Evolutionary conservation across 2,888 invertebrate species (phyloP).

Genomic region (Blastobasis adustella): DNA sequence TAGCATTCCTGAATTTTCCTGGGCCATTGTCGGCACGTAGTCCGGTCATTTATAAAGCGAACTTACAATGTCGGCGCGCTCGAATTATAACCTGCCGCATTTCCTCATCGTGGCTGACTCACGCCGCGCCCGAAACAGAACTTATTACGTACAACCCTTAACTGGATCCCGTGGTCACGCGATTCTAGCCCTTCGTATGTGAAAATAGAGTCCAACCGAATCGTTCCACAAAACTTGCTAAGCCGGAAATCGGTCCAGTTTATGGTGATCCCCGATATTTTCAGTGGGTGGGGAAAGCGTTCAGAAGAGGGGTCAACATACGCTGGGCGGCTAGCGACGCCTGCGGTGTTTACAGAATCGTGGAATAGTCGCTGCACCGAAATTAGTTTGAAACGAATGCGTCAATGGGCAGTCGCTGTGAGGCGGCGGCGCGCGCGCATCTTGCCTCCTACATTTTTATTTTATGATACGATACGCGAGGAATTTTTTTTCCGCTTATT

Average conservation of each 20-base stretch:
- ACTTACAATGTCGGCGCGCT: constrained; percentile 64
- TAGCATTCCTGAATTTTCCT: too few relatives aligned
- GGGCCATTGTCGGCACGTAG: too few relatives aligned
- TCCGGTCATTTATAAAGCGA: constrained; percentile 55
- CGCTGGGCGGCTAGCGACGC: constrained; percentile 39
- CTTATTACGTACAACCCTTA: constrained; percentile 54
- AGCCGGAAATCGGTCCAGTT: constrained; percentile 32
- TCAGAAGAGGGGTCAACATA: constrained; percentile 22
- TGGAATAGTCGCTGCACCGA: constrained; percentile 71
- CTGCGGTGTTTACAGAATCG: constrained; percentile 69
- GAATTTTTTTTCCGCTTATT: constrained; percentile 51
- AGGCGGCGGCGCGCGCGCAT: constrained; percentile 44
- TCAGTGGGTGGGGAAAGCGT: not conserved
- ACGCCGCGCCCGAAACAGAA: constrained; percentile 67
- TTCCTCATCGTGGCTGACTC: constrained; percentile 67
- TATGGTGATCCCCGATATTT: constrained; percentile 32
- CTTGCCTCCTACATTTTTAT: constrained; percentile 57
- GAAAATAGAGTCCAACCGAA: constrained; percentile 15
- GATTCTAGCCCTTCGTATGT: constrained; percentile 22
- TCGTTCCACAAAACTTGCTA: constrained; percentile 27
- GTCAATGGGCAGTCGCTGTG: constrained; percentile 62
- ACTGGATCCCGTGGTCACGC: constrained; percentile 7
- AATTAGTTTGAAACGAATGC: constrained; percentile 71
- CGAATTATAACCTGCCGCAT: constrained; percentile 71
- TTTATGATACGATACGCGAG: constrained; percentile 61